Evolutionary conservation across 2,888 invertebrate genomes (phyloP), one percentile per base, ranked within the genome.

Genomic region (Dione vanillae): DNA sequence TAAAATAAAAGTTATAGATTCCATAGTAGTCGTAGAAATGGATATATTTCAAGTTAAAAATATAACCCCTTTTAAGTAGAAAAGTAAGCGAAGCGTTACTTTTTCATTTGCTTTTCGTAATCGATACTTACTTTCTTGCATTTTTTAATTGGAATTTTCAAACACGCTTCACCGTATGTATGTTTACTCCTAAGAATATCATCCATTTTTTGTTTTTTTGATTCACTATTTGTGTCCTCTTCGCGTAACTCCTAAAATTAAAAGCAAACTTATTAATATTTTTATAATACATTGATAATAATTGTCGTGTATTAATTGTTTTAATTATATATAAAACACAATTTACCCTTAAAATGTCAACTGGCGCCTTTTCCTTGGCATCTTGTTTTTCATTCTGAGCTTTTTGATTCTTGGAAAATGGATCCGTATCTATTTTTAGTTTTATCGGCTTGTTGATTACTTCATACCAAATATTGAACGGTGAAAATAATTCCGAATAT

Each of bases 141-240:
- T 77, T 87, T 90, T 59, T 74, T 83, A 0, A 89, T 59, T 0
- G 88, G 86, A 0, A 88, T 71, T 76, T 83, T 87, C 47, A 84
- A 67, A 45, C 91, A 91, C 0, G 86, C 85, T 7, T 86, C 85
- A 0, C 86, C 88, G 43, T 90, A 89, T 0, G 85, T 85, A n/a
- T n/a, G n/a, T n/a, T n/a, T n/a, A 62, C 82, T 66, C 20, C 89
- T 77, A 0, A 90, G 76, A 47, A 83, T 74, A 58, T 59, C 5
- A 5, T 64, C 41, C 20, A 45, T 61, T 61, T 52, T 6, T 12
- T 5, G 43, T 14, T 45, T 20, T 71, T 14, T 70, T 19, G 37
- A 1, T 47, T 27, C 9, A n/a, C 19, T 45, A 10, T 40, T 52
- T 12, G 1, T 51, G 45, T n/a, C 6, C 5, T 51, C 16, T 64